Conservation (phyloP, 2,113 vertebrate genomes). For the Nycticorax nycticorax region DNA sequence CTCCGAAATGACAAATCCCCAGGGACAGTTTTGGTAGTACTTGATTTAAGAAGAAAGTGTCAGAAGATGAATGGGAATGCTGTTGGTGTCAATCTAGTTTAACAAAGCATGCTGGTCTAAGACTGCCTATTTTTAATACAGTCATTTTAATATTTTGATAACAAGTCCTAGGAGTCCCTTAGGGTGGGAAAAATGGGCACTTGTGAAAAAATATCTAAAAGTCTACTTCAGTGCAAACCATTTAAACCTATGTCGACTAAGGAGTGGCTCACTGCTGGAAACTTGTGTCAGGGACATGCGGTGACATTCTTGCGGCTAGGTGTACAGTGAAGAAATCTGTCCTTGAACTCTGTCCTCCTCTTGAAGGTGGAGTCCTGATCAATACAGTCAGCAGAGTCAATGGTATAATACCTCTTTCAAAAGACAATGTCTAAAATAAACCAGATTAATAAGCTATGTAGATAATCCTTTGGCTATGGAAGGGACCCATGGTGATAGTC, state of each 20-base stretch:
- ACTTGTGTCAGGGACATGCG: neutral
- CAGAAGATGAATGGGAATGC: neutral
- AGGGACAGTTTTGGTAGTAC: neutral
- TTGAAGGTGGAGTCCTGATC: neutral
- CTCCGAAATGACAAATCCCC: neutral
- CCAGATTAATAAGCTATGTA: neutral
- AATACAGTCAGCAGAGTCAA: neutral
- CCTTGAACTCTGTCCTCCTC: neutral
- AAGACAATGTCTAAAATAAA: neutral
- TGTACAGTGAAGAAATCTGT: neutral
- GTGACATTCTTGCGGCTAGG: neutral
- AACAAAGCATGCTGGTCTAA: neutral
- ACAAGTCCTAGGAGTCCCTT: neutral
- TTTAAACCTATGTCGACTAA: neutral
- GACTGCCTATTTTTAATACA: neutral
- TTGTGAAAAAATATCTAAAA: neutral
- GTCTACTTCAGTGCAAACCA: neutral
- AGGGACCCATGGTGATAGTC: neutral
- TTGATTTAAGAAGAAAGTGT: neutral
- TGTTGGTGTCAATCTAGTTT: neutral
- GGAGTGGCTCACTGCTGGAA: neutral
- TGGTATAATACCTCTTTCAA: neutral
- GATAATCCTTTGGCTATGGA: neutral
- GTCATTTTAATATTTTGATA: neutral
- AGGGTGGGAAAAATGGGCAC: accelerated